phyloP scores from a whole-genome alignment of 2,113 vertebrate species.

The Thunnus thynnus region DNA sequence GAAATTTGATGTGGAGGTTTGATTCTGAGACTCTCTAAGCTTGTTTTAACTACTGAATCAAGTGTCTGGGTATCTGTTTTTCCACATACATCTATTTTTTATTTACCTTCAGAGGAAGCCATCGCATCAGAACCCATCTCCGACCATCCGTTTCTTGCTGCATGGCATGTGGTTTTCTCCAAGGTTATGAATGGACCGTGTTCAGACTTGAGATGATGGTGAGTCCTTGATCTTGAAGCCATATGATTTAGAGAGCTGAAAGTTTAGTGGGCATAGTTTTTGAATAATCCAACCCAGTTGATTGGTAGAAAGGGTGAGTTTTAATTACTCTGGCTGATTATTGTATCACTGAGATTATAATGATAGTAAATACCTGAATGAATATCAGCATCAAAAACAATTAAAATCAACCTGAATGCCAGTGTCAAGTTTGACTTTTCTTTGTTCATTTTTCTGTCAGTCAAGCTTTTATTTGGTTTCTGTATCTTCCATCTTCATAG shows the following conservation, averaged over 20 bases:
- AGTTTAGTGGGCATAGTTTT: conserved; percentile 4
- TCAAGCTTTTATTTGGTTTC: neutral
- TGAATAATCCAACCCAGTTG: neutral
- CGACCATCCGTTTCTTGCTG: conserved; percentile 34
- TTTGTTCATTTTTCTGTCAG: neutral
- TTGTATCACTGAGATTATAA: neutral
- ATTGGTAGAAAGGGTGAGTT: neutral
- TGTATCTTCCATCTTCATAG: neutral
- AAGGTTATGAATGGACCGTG: conserved; percentile 53
- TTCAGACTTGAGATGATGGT: conserved; percentile 46
- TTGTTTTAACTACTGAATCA: conserved; percentile 1
- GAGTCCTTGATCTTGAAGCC: conserved; percentile 54
- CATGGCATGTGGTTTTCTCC: conserved; percentile 51
- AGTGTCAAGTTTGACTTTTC: too few relatives aligned
- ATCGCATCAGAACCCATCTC: conserved; percentile 37
- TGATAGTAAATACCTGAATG: too few relatives aligned
- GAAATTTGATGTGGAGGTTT: neutral
- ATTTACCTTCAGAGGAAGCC: conserved; percentile 45
- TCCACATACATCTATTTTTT: conserved; percentile 37
- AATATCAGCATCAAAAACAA: neutral
- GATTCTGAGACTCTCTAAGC: neutral
- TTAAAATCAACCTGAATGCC: neutral
- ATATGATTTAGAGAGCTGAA: conserved; percentile 13
- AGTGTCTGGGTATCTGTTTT: conserved; percentile 17
- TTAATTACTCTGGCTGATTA: neutral